Conservation (phyloP, 1,140 invertebrate species). For the Carcinoscorpius rotundicauda region DNA sequence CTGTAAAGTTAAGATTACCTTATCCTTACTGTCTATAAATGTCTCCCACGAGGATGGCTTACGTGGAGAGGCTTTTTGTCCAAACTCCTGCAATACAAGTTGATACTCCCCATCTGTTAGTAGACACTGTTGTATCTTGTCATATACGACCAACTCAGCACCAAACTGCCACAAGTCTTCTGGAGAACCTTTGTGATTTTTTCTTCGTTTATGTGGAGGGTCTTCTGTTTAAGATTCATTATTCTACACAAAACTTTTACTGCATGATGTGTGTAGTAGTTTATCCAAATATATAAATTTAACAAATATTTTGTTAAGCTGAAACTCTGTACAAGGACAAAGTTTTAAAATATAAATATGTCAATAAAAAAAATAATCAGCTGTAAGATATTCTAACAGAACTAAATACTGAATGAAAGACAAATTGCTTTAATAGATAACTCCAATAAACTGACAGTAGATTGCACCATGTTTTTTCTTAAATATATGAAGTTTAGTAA, state of each 20-base stretch:
- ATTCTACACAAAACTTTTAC: neutral
- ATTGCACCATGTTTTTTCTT: no score
- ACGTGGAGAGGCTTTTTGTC: constrained; percentile 17
- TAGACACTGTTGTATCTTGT: constrained; percentile 73
- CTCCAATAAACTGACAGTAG: no score
- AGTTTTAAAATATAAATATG: no score
- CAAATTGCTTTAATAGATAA: no score
- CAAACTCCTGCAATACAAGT: constrained; percentile 55
- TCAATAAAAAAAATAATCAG: no score
- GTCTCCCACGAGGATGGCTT: constrained; percentile 60
- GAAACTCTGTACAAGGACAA: no score
- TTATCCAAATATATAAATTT: no score
- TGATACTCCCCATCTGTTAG: constrained; percentile 83
- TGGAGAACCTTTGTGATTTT: constrained; percentile 34
- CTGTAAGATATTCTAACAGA: no score
- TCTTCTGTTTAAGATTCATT: constrained; percentile 32
- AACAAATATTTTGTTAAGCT: no score
- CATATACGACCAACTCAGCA: constrained; percentile 77
- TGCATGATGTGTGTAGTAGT: neutral
- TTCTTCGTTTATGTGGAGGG: constrained; percentile 46
- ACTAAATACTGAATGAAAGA: no score
- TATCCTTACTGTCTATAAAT: constrained; percentile 45
- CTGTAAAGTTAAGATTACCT: no score
- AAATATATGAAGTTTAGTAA: no score
- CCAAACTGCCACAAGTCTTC: constrained; percentile 56